Percentiles rank a stretch among this genome's conserved stretches.
Conservation (phyloP, 2,888 invertebrate genomes). For the Chymomyza amoena region DNA sequence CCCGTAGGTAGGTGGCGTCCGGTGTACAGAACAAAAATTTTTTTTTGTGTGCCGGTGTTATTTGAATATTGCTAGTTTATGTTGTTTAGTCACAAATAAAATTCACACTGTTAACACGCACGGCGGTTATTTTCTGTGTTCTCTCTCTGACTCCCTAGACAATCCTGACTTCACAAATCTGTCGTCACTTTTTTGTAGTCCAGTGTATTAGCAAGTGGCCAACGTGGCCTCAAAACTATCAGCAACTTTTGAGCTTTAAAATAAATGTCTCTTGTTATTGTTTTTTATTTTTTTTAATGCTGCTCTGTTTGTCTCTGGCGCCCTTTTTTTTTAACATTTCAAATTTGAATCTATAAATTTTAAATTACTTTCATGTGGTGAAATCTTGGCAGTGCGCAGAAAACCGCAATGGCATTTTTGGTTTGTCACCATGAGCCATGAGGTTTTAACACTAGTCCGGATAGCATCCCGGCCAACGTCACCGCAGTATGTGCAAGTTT, state of each 20-base stretch:
- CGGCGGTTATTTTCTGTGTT: too few species aligned
- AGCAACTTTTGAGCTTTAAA: background rate
- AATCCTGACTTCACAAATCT: too few species aligned
- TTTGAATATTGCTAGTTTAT: too few species aligned
- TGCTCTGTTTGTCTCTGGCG: background rate
- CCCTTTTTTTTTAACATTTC: constrained; percentile 35
- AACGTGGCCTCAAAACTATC: background rate
- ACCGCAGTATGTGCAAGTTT: background rate
- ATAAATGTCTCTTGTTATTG: background rate
- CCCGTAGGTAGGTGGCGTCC: too few species aligned
- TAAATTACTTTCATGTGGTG: constrained; percentile 46
- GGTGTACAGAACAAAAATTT: too few species aligned
- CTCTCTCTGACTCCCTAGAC: too few species aligned
- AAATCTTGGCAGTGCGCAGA: constrained; percentile 40
- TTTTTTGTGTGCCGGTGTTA: too few species aligned
- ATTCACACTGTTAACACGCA: too few species aligned
- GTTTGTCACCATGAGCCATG: constrained; percentile 35
- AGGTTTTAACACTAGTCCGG: background rate
- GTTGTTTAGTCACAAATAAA: too few species aligned
- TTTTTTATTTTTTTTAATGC: background rate
- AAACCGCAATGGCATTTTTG: constrained; percentile 40
- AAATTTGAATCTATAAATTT: constrained; percentile 54
- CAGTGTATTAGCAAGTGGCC: too few species aligned
- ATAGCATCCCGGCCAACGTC: background rate
- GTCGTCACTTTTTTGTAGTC: too few species aligned